Percentiles rank a stretch among this genome's conserved stretches.
phyloP scores from a whole-genome alignment of 1,140 invertebrate species.

The Scaptomyza graminum region DNA sequence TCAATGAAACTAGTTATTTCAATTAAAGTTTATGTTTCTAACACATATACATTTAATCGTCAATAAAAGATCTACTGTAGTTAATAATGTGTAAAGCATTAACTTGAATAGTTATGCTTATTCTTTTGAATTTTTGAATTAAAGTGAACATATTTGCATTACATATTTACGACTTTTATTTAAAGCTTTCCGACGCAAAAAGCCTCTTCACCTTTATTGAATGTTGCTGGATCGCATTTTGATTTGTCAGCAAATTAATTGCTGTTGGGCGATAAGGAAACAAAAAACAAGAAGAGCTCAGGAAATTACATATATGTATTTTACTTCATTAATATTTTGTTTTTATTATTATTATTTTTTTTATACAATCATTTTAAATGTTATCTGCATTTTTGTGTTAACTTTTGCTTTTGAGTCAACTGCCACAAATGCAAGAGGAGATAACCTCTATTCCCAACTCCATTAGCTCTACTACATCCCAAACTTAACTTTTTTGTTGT shows the following conservation, averaged over 20 bases:
- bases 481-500: conserved; percentile 15
- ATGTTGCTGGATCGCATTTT: conserved; percentile 18
- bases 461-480: not conserved
- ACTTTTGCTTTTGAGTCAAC: not conserved
- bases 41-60: no score
- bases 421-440: not conserved
- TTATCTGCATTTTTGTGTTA: not conserved
- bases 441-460: conserved; percentile 4
- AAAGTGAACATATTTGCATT: not conserved
- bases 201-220: conserved; percentile 1
- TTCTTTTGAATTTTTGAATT: conserved; percentile 2
- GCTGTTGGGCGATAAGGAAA: not conserved
- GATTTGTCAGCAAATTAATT: conserved; percentile 33
- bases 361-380: not conserved
- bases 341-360: not conserved
- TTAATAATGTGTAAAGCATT: no score
- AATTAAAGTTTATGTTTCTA: no score
- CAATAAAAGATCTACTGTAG: no score
- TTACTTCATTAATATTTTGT: no score
- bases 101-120: not conserved
- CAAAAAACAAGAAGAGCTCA: not conserved
- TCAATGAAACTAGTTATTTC: no score
- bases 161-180: not conserved
- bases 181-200: not conserved
- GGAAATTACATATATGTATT: conserved; percentile 1